Base-by-base conservation (phyloP, 1,140 invertebrate genomes). In the Drosophila repleta region DNA sequence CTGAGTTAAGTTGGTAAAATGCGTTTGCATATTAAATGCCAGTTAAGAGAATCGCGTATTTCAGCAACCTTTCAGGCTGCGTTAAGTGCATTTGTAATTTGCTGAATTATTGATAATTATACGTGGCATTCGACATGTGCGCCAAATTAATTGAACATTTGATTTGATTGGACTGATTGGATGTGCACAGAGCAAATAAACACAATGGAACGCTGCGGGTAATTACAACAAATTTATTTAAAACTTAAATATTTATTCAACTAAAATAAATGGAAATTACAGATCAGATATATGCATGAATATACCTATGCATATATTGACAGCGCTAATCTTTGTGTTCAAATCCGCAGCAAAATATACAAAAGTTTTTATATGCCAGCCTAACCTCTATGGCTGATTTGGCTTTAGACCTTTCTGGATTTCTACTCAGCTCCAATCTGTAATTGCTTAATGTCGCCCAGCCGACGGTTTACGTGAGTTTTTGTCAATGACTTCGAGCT, bases 401-500 rank as follows among this genome's bases (percentile, higher is more conserved):
- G 24, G 24, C 5, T 29, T 29, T 7, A 6, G 26, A 6, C 5
- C 1, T 29, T 8, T 29, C 29, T 29, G 29, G 29, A 7, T 49
- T 37, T 21, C 7, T 11, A 18, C 21, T 35, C 24, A 32, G 39
- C 39, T 17, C 18, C 18, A 71, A 58, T 58, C 13, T 58, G 43
- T 5, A 58, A 58, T 52, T 51, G 24, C 20, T 26, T 37, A 26
- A 24, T 61, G n/a, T 35, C 56, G 4, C 5, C 5, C 24, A 26
- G n/a, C 10, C 26, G 32, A 37, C 37, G 37, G 15, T n/a, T 24
- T 48, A 37, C 21, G 52, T 48, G 29, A 57, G 6, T 15, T 3
- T 24, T 51, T 35, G 52, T 26, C 43, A 35, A 57, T 41, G 62
- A 41, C 26, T 45, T 58, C 46, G 62, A 43, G 45, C 35, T 37